A percentile compares a stretch with the other conserved stretches of the same genome.
phyloP scores from a whole-genome alignment of 2,113 vertebrate genomes.

The Tachycineta bicolor region DNA sequence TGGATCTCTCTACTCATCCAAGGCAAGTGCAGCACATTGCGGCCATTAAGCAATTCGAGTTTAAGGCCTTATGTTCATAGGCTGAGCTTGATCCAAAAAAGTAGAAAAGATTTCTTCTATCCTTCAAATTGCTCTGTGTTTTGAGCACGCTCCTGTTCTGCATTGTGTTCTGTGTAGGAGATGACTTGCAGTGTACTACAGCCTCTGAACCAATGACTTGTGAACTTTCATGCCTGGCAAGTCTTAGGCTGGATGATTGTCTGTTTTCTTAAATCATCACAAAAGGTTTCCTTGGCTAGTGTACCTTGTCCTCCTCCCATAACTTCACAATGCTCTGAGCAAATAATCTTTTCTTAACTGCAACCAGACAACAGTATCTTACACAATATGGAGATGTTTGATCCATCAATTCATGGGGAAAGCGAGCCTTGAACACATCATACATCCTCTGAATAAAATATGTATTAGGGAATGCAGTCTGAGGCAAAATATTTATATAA shows the following conservation, averaged over 20 bases:
- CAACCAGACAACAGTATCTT: not conserved
- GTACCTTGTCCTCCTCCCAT: not conserved
- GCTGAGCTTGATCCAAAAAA: not conserved
- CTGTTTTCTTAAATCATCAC: not conserved
- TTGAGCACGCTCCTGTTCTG: not conserved
- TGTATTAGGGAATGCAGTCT: slow-evolving; percentile 30
- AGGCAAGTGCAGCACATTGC: not conserved
- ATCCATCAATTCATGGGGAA: not conserved
- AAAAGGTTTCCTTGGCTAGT: not conserved
- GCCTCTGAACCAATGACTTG: not conserved
- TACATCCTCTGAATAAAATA: slow-evolving; percentile 49
- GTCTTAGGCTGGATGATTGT: not conserved
- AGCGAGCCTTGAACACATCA: not conserved
- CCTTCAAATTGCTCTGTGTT: not conserved
- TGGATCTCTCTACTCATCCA: not conserved
- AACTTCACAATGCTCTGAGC: not conserved
- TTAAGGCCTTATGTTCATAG: not conserved
- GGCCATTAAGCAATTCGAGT: not conserved
- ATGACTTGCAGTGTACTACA: not conserved
- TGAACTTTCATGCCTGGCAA: not conserved
- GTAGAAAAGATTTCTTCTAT: not conserved
- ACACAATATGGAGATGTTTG: not conserved
- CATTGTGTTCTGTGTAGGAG: not conserved
- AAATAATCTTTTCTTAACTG: slow-evolving; percentile 13
- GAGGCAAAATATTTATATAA: slow-evolving; percentile 55